Percentiles rank a stretch among this genome's conserved stretches.
These are phyloP conservation scores for Noctua janthe DNA, from an alignment of 2,888 invertebrate genomes.

Conservation along the genomic window DNA sequence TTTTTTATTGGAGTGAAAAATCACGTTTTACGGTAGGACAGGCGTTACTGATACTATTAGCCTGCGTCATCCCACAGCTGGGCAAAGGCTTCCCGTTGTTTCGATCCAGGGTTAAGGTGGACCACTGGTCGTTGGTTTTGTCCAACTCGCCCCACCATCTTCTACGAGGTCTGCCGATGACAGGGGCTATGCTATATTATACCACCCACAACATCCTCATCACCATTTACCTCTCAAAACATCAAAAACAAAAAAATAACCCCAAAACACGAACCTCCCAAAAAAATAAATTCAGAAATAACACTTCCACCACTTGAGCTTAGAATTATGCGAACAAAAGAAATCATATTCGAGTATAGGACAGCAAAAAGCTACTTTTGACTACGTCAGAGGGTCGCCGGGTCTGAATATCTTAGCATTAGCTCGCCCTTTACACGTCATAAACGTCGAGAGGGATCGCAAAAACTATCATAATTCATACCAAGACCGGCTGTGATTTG, in stretches of 20 bases:
- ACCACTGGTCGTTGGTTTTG: no score
- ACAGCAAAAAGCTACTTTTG: constrained; percentile 65
- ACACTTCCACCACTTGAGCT: constrained; percentile 51
- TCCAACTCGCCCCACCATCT: no score
- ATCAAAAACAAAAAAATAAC: neutral
- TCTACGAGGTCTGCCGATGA: no score
- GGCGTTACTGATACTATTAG: no score
- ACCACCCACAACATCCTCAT: neutral
- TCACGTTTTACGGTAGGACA: no score
- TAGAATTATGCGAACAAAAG: constrained; percentile 64
- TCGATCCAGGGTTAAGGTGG: no score
- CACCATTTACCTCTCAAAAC: neutral
- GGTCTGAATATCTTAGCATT: constrained; percentile 68
- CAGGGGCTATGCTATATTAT: neutral
- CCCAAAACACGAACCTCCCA: neutral
- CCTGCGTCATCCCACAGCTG: no score
- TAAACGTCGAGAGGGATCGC: constrained; percentile 76
- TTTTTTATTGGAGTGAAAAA: no score
- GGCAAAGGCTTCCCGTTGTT: no score
- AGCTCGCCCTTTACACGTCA: constrained; percentile 72
- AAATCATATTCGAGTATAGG: constrained; percentile 59
- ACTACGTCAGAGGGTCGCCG: constrained; percentile 66
- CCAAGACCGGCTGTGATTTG: constrained; percentile 75
- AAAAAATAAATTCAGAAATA: constrained; percentile 51
- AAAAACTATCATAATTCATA: constrained; percentile 83